These are phyloP conservation scores for Danio albolineatus DNA, from an alignment of 2,797 vertebrate genomes.

Conservation along the genomic window DNA sequence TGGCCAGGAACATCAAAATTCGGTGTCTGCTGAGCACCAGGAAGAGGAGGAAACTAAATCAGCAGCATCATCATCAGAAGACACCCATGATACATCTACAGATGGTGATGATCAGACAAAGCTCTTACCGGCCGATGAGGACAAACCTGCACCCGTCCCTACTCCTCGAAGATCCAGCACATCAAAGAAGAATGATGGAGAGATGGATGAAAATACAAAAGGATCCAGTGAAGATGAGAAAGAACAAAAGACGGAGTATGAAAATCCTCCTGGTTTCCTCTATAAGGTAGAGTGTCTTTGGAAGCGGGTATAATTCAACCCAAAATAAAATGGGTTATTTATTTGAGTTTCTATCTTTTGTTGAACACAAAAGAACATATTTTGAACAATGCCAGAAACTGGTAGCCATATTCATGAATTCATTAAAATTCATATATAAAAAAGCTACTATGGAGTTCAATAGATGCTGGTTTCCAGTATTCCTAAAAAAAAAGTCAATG, in stretches of 20 bases:
- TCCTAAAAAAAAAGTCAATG: too few species aligned
- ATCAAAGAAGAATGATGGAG: constrained; percentile 3
- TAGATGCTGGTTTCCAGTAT: too few species aligned
- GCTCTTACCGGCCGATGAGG: constrained; percentile 34
- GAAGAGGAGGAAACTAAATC: constrained; percentile 60
- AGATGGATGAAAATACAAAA: neutral
- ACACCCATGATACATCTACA: constrained; percentile 33
- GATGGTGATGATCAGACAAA: constrained; percentile 38
- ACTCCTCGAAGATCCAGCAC: neutral
- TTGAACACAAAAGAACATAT: too few species aligned
- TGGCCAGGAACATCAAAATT: constrained; percentile 43
- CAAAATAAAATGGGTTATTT: too few species aligned
- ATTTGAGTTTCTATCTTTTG: too few species aligned
- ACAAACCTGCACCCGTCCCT: constrained; percentile 50
- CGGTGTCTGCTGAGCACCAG: constrained; percentile 35
- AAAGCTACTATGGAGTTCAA: too few species aligned
- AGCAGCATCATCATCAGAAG: constrained; percentile 47
- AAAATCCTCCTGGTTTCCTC: constrained; percentile 70
- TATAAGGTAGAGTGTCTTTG: constrained; percentile 68
- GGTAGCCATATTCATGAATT: too few species aligned
- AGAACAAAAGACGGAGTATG: constrained; percentile 2
- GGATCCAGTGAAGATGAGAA: neutral
- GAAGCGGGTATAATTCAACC: neutral
- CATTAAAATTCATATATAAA: too few species aligned
- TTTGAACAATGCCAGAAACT: too few species aligned